Percentiles rank a stretch among this genome's conserved stretches.
Conservation (phyloP, 2,797 vertebrate genomes). For the Dermochelys coriacea region DNA sequence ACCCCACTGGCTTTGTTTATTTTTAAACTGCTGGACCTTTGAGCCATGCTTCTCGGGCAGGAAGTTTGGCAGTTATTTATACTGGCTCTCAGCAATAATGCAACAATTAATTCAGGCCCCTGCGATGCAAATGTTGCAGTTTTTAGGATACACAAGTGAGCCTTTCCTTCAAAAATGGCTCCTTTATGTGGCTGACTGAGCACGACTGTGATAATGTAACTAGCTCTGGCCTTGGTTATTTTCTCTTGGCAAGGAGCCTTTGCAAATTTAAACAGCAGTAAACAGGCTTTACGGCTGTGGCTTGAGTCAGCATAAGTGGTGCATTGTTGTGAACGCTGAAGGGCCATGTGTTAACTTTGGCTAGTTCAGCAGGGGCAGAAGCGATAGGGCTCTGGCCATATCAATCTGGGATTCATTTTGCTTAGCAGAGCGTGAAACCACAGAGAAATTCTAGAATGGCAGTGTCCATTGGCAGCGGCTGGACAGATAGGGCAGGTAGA, state of each 20-base stretch:
- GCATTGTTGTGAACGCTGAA: slow-evolving; percentile 73
- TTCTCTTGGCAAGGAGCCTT: slow-evolving; percentile 75
- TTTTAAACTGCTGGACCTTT: neutral
- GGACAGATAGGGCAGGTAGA: neutral
- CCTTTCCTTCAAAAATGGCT: slow-evolving; percentile 28
- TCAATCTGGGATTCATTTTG: neutral
- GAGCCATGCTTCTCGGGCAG: neutral
- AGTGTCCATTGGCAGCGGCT: neutral
- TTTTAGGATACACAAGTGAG: neutral
- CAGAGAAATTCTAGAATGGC: slow-evolving; percentile 1
- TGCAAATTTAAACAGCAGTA: slow-evolving; percentile 69
- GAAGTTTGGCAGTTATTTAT: slow-evolving; percentile 19
- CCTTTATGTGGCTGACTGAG: slow-evolving; percentile 74
- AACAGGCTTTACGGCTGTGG: slow-evolving; percentile 34
- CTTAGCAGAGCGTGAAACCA: slow-evolving; percentile 30
- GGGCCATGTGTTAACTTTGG: slow-evolving; percentile 73
- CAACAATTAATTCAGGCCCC: neutral
- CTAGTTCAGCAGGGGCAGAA: slow-evolving; percentile 55
- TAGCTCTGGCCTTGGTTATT: slow-evolving; percentile 62
- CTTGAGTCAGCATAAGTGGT: slow-evolving; percentile 63
- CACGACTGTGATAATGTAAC: slow-evolving; percentile 70
- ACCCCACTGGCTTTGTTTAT: neutral
- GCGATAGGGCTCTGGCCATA: neutral
- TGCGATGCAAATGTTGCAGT: slow-evolving; percentile 38
- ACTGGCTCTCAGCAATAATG: neutral